A percentile compares a stretch with the other conserved stretches of the same genome.
Evolutionary conservation across 1,140 invertebrate genomes (phyloP).

Genomic region (Micrasema longulum): DNA sequence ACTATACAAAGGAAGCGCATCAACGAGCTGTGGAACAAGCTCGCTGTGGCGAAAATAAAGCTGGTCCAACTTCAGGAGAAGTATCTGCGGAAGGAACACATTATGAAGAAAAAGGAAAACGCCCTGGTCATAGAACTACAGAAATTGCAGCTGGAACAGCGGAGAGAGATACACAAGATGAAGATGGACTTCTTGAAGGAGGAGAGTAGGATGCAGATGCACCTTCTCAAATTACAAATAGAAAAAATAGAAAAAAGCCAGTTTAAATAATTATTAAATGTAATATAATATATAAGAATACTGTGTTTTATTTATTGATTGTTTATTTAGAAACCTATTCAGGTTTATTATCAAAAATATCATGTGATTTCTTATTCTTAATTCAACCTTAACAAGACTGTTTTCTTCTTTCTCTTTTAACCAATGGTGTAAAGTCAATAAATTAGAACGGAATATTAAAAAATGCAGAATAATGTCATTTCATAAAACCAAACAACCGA

Average conservation of each 20-base stretch:
- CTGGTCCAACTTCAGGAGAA: slow-evolving; percentile 29
- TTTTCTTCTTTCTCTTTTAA: too few relatives aligned
- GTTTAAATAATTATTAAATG: slow-evolving; percentile 29
- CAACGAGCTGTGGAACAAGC: slow-evolving; percentile 29
- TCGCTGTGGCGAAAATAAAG: slow-evolving; percentile 20
- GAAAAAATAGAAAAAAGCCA: slow-evolving; percentile 18
- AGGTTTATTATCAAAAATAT: too few relatives aligned
- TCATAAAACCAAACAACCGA: too few relatives aligned
- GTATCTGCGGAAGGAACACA: slow-evolving; percentile 22
- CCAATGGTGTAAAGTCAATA: too few relatives aligned
- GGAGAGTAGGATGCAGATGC: slow-evolving; percentile 22
- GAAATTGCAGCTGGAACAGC: slow-evolving; percentile 21
- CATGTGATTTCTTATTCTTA: too few relatives aligned
- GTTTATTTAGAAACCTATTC: too few relatives aligned
- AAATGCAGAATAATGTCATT: too few relatives aligned
- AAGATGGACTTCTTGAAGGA: slow-evolving; percentile 13
- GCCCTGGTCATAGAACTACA: slow-evolving; percentile 17
- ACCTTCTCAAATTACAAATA: slow-evolving; percentile 15
- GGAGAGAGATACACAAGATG: slow-evolving; percentile 29
- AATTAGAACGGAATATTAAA: too few relatives aligned
- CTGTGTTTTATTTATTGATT: too few relatives aligned
- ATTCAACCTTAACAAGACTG: too few relatives aligned
- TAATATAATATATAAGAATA: too few relatives aligned
- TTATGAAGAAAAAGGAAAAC: slow-evolving; percentile 24
- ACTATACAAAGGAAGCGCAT: slow-evolving; percentile 27